A percentile compares a stretch with the other conserved stretches of the same genome.
Evolutionary conservation across 2,797 vertebrate species (phyloP).

Genomic region (Taeniopygia guttata): DNA sequence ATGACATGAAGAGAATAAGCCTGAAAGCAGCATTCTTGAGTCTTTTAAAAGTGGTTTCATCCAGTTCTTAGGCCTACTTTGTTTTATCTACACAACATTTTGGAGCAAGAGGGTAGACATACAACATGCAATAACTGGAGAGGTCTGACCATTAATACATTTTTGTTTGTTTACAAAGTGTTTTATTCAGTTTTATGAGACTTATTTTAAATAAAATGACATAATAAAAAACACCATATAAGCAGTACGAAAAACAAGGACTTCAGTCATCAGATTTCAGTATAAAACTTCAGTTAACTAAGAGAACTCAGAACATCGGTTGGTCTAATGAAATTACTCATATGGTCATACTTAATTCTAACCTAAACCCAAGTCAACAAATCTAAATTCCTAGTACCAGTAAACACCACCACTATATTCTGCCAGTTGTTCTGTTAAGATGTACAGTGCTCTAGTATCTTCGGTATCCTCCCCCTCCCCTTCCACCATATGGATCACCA

Average conservation of each 20-base stretch:
- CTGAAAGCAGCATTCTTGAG: conserved; percentile 20
- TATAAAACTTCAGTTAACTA: conserved; percentile 62
- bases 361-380: conserved; percentile 36
- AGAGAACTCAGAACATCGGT: conserved; percentile 27
- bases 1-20: not conserved
- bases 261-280: conserved; percentile 13
- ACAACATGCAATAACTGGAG: conserved; percentile 13
- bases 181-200: conserved; percentile 61
- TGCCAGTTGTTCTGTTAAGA: not conserved
- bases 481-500: conserved; percentile 71
- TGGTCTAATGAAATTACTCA: conserved; percentile 49
- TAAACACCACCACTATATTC: conserved; percentile 46
- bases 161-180: conserved; percentile 51
- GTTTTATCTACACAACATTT: not conserved
- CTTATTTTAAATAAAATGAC: conserved; percentile 64
- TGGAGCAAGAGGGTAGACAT: not conserved
- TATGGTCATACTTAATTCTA: conserved; percentile 40
- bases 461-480: conserved; percentile 70
- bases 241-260: conserved; percentile 26
- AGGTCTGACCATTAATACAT: conserved; percentile 14
- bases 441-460: conserved; percentile 63
- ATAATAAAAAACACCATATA: conserved; percentile 12
- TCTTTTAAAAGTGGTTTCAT: not conserved
- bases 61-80: not conserved
- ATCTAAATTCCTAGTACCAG: conserved; percentile 20